Conservation (phyloP, 2,888 invertebrate genomes). For the Drosophila atroscutellata region DNA sequence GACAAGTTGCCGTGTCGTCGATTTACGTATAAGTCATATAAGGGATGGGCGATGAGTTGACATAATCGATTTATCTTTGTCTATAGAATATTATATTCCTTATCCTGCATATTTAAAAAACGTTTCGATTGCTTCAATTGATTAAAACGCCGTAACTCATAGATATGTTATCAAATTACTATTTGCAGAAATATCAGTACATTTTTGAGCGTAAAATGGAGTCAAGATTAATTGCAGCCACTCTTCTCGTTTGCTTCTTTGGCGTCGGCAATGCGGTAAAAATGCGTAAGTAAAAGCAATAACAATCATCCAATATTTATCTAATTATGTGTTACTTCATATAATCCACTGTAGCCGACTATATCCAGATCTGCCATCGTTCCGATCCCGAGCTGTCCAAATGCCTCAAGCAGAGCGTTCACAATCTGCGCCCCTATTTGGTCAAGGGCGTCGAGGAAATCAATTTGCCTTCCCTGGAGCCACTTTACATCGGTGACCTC, state of each 20-base stretch:
- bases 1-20: slow-evolving; percentile 25
- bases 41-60: slow-evolving; percentile 18
- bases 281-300: slow-evolving; percentile 73
- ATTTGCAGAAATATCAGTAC: slow-evolving; percentile 28
- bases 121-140: neutral
- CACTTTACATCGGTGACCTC: slow-evolving; percentile 89
- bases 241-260: slow-evolving; percentile 52
- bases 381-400: slow-evolving; percentile 87
- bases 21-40: slow-evolving; percentile 14
- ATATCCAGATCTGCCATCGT: slow-evolving; percentile 88
- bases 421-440: slow-evolving; percentile 87
- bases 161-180: slow-evolving; percentile 4
- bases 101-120: neutral
- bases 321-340: neutral
- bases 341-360: slow-evolving; percentile 86
- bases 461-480: slow-evolving; percentile 89
- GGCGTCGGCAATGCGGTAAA: slow-evolving; percentile 48
- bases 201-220: slow-evolving; percentile 51
- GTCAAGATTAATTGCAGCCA: slow-evolving; percentile 39
- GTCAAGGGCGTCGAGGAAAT: slow-evolving; percentile 89
- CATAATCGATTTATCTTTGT: neutral
- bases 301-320: neutral
- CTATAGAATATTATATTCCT: neutral
- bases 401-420: slow-evolving; percentile 88
- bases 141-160: neutral